Evolutionary conservation across 35 echinoderm and acorn worm genomes (phyloP).

Genomic region (Apostichopus parvimensis): DNA sequence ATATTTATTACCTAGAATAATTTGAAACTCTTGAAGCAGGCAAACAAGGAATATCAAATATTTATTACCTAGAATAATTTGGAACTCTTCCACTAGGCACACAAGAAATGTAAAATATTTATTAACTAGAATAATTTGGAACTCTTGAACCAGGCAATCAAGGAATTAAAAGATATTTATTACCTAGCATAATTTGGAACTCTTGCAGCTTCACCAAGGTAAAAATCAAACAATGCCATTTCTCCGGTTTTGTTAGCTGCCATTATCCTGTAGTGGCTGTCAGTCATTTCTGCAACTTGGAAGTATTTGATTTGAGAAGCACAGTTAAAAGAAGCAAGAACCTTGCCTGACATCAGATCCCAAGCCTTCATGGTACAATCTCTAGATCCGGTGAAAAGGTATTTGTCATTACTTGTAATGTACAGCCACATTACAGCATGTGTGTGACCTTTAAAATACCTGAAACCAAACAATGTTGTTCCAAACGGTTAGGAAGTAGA

Average conservation of each 20-base stretch:
- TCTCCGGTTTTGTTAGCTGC: slow-evolving; percentile 74
- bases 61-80: too few relatives aligned
- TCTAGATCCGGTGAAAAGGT: slow-evolving; percentile 71
- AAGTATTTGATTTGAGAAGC: slow-evolving; percentile 78
- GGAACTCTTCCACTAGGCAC: too few relatives aligned
- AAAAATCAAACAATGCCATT: slow-evolving; percentile 63
- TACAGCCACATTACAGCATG: slow-evolving; percentile 76
- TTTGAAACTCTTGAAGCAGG: too few relatives aligned
- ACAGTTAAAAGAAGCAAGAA: slow-evolving; percentile 80
- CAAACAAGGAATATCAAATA: too few relatives aligned
- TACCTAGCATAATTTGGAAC: neutral
- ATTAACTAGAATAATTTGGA: too few relatives aligned
- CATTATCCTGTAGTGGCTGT: slow-evolving; percentile 56
- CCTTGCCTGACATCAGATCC: slow-evolving; percentile 55
- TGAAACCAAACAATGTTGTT: neutral
- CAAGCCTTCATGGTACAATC: slow-evolving; percentile 86
- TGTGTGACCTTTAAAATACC: slow-evolving; percentile 69
- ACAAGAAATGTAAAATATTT: too few relatives aligned
- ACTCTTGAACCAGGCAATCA: too few relatives aligned
- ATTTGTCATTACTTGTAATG: slow-evolving; percentile 67
- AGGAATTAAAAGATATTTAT: too few relatives aligned
- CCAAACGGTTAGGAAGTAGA: neutral
- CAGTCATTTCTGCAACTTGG: slow-evolving; percentile 39
- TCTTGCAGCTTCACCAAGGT: neutral
- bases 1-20: too few relatives aligned